phyloP scores from a whole-genome alignment of 2,888 invertebrate genomes.

The Oithona nana region DNA sequence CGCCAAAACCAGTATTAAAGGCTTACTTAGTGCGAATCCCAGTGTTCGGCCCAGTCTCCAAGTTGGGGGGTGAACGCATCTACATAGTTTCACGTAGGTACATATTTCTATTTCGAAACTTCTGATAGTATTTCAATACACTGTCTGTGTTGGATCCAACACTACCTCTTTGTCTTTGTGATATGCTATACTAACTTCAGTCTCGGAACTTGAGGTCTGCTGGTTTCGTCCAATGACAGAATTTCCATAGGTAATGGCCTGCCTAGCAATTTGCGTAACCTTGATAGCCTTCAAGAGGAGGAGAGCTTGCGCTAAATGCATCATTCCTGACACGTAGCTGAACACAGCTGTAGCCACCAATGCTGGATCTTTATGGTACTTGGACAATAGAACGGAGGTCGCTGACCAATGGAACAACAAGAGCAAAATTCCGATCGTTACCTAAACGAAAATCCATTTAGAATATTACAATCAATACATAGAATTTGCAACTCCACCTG shows the following conservation, averaged over 20 bases:
- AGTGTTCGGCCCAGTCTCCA: too few species aligned
- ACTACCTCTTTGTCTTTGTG: not conserved
- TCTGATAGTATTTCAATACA: too few species aligned
- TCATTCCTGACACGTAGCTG: not conserved
- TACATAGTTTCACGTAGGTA: too few species aligned
- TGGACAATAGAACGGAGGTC: not conserved
- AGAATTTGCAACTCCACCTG: too few species aligned
- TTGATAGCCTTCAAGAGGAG: not conserved
- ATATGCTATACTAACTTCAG: not conserved
- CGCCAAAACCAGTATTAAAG: too few species aligned
- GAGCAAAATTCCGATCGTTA: not conserved
- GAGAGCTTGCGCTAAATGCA: not conserved
- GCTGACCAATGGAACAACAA: not conserved
- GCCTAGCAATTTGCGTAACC: not conserved
- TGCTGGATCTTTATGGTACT: not conserved
- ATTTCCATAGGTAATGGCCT: not conserved
- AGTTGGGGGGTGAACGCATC: too few species aligned
- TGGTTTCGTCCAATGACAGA: not conserved
- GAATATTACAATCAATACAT: not conserved
- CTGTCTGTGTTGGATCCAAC: not conserved
- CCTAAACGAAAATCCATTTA: not conserved
- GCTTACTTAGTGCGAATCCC: too few species aligned
- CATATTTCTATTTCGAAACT: too few species aligned
- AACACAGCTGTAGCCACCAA: not conserved
- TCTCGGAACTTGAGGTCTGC: not conserved